phyloP scores from a whole-genome alignment of 1,140 invertebrate genomes.

The Sminthurides bifidus region DNA sequence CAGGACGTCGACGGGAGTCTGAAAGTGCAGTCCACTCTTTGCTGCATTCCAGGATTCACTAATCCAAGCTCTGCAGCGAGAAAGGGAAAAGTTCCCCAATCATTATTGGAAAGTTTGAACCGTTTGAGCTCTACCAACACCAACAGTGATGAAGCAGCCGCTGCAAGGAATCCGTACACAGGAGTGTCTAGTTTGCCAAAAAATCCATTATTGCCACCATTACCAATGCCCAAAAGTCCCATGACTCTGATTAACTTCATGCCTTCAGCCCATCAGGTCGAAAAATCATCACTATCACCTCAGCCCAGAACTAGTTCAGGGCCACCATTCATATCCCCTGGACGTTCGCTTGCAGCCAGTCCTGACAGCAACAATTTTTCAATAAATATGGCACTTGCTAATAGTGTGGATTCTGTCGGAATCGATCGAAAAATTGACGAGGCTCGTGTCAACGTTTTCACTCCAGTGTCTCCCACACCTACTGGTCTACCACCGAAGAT shows the following conservation, averaged over 20 bases:
- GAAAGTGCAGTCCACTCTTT: constrained; percentile 42
- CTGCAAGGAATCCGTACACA: too few species aligned
- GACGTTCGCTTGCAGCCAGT: background rate
- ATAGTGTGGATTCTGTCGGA: constrained; percentile 27
- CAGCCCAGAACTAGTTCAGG: constrained; percentile 8
- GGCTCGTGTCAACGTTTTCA: constrained; percentile 15
- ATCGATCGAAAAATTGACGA: constrained; percentile 6
- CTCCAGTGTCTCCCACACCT: constrained; percentile 18
- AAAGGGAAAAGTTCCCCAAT: constrained; percentile 70
- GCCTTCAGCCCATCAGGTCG: background rate
- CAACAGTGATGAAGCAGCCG: background rate
- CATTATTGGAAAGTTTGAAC: constrained; percentile 60
- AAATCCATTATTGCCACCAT: constrained; percentile 15
- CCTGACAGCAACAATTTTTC: constrained; percentile 2
- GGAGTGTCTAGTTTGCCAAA: too few species aligned
- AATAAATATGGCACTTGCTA: too few species aligned
- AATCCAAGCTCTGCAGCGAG: constrained; percentile 63
- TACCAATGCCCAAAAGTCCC: constrained; percentile 18
- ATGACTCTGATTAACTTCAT: constrained; percentile 5
- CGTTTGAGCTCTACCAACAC: background rate
- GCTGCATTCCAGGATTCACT: constrained; percentile 75
- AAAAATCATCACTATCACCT: background rate
- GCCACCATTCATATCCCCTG: constrained; percentile 28
- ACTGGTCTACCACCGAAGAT: constrained; percentile 29
- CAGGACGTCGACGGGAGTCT: constrained; percentile 41